Evolutionary conservation across 2,113 vertebrate species (phyloP).

Genomic region (Channa maculata): DNA sequence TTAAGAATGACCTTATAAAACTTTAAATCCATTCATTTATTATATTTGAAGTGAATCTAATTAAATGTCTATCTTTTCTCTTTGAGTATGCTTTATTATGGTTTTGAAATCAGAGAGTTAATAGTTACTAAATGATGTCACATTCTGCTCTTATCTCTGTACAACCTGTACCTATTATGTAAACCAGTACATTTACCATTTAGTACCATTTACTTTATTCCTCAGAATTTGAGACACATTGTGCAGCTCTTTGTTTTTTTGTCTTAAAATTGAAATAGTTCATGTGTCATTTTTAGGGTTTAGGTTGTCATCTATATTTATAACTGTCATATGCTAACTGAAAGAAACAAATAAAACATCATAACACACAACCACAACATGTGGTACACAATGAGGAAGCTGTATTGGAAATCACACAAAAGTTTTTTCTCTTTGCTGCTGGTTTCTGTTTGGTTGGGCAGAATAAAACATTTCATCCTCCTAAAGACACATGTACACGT

Average conservation of each 20-base stretch:
- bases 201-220: background rate
- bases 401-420: background rate
- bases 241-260: background rate
- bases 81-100: too few species aligned
- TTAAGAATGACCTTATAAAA: background rate
- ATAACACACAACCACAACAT: background rate
- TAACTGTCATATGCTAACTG: slow-evolving; percentile 13
- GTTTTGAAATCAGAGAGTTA: too few species aligned
- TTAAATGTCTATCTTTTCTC: too few species aligned
- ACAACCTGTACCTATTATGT: background rate
- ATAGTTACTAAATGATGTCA: too few species aligned
- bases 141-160: background rate
- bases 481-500: background rate
- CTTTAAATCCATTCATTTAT: background rate
- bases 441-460: slow-evolving; percentile 9
- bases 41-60: background rate
- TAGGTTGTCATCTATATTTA: background rate
- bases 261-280: background rate
- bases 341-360: slow-evolving; percentile 5
- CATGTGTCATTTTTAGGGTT: slow-evolving; percentile 10
- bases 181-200: background rate
- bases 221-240: background rate
- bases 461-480: background rate
- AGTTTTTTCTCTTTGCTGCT: background rate
- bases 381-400: background rate